phyloP scores from a whole-genome alignment of 2,888 invertebrate species.

The Unio pictorum region DNA sequence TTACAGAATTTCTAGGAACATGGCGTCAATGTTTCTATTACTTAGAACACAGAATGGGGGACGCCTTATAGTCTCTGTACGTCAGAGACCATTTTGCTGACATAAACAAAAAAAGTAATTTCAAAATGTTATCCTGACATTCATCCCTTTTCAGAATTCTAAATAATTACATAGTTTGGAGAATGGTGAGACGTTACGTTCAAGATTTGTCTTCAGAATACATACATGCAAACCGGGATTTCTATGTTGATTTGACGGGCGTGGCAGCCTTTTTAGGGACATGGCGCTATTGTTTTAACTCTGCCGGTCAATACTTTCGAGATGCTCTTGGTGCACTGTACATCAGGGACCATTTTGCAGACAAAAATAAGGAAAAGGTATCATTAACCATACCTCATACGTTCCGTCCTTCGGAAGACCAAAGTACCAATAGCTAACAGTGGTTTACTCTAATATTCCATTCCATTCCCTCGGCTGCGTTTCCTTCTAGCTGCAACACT shows the following conservation, averaged over 20 bases:
- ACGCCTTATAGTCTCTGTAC: constrained; percentile 57
- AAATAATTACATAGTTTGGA: constrained; percentile 78
- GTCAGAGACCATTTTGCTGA: constrained; percentile 50
- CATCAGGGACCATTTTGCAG: constrained; percentile 48
- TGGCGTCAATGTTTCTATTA: constrained; percentile 53
- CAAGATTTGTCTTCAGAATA: constrained; percentile 75
- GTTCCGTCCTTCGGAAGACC: background rate
- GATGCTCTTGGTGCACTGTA: constrained; percentile 58
- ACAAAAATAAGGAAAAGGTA: constrained; percentile 56
- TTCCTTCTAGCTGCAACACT: too few relatives aligned
- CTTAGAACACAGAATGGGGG: constrained; percentile 38
- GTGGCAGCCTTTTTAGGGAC: constrained; percentile 49
- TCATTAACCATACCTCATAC: background rate
- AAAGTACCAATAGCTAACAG: too few relatives aligned
- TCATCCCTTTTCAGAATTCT: constrained; percentile 70
- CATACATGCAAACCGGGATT: constrained; percentile 57
- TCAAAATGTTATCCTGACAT: background rate
- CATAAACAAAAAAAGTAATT: constrained; percentile 54
- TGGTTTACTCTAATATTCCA: too few relatives aligned
- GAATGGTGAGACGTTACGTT: constrained; percentile 74
- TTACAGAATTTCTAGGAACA: constrained; percentile 51
- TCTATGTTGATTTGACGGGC: constrained; percentile 53
- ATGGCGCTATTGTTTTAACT: constrained; percentile 52
- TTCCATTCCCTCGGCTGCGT: too few relatives aligned
- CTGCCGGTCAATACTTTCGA: constrained; percentile 35